Base-by-base conservation (phyloP, 2,113 vertebrate genomes). In the Seriola aureovittata region DNA sequence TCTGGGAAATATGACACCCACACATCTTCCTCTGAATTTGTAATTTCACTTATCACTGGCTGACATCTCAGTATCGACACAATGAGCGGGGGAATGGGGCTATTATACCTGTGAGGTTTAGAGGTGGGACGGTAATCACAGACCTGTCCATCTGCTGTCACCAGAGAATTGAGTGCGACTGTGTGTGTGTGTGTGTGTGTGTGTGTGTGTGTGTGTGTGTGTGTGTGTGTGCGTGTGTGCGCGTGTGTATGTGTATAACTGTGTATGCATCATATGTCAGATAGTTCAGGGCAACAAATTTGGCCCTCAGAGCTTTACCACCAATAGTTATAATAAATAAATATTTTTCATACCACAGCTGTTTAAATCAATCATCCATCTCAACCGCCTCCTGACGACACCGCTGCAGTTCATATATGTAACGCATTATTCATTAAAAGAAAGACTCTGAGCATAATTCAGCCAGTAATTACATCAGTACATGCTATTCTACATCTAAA, bases 141-240 rank as follows among this genome's bases (percentile, higher is more conserved):
- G 40, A 85, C n/a, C 86, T 85, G 91, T 91, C 88, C 62, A 65
- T 88, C 80, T 67, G 46, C 84, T 82, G 85, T 85, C 85, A 83
- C 11, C 7, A 40, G 38, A 82, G 50, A 70, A 75, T 32, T 78
- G 63, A 81, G 46, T 60, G 36, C 42, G 63, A 85, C 60, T 74
- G 40, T 77, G 68, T 69, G 32, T 78, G 29, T 75, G 55, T 73
- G 46, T 72, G 68, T 66, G 32, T 78, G 23, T 75, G 8, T 16
- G 13, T 3, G n/a, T 57, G 54, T 32, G 68, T 66, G 65, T 64
- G 17, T 40, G 19, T 69, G 13, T 80, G 50, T 65, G 59, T 32
- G 36, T 71, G 34, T 50, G 60, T 38, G 46, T 55, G 54, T 32
- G 68, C 63, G 65, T 64, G 17, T 40, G 19, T 69, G 13, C 78